Percentiles rank a stretch among this genome's conserved stretches.
Evolutionary conservation across 30 jellyfish, hydroid and myxozoan species (phyloP).

Genomic region (Hydractinia symbiolongicarpus): DNA sequence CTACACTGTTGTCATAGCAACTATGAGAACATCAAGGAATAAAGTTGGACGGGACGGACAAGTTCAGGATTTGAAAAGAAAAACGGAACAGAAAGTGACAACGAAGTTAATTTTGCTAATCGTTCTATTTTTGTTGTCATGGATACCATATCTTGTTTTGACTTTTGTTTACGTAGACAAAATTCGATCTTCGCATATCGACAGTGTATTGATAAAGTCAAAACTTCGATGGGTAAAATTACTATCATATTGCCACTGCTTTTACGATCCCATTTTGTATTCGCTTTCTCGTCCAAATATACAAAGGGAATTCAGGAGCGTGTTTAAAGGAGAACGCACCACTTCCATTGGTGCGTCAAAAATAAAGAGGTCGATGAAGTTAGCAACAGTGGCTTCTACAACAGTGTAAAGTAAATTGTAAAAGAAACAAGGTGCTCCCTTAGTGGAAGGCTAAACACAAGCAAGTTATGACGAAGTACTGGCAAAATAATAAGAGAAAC

Average conservation of each 20-base stretch:
- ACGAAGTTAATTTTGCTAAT: background rate
- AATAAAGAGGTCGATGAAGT: too few relatives aligned
- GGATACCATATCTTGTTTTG: slow-evolving; percentile 23
- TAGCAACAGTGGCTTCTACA: too few relatives aligned
- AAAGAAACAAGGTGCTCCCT: too few relatives aligned
- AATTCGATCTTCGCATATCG: background rate
- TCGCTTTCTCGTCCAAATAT: slow-evolving; percentile 18
- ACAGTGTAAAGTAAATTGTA: too few relatives aligned
- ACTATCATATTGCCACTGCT: slow-evolving; percentile 24
- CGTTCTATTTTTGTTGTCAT: background rate
- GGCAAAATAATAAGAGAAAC: too few relatives aligned
- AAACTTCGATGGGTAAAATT: slow-evolving; percentile 10
- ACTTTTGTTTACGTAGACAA: background rate
- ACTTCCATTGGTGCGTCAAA: too few relatives aligned
- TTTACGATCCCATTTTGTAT: slow-evolving; percentile 16
- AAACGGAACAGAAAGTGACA: slow-evolving; percentile 21
- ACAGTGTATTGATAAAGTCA: background rate
- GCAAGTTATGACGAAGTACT: too few relatives aligned
- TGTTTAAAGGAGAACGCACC: background rate
- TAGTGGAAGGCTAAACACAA: too few relatives aligned
- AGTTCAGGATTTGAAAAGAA: background rate
- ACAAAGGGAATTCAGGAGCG: background rate
- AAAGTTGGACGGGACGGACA: background rate
- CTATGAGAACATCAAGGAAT: background rate
- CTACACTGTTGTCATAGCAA: background rate